phyloP scores from a whole-genome alignment of 2,888 invertebrate species.

The Archips xylosteana region DNA sequence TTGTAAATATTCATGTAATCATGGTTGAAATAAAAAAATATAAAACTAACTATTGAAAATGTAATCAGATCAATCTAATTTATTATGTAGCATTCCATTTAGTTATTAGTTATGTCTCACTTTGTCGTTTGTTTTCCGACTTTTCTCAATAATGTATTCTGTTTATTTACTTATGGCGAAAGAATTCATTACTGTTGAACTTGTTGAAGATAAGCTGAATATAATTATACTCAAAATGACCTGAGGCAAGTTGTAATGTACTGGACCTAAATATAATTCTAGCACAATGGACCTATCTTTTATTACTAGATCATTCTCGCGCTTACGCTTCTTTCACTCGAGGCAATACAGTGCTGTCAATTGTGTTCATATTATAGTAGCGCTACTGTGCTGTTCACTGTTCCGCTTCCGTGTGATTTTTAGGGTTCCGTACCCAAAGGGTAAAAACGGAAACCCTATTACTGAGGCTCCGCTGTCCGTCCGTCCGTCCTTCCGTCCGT shows the following conservation, averaged over 20 bases:
- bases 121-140: background rate
- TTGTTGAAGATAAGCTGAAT: background rate
- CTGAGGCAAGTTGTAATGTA: background rate
- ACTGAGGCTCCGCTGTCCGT: no score
- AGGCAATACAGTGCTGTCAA: no score
- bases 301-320: background rate
- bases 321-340: no score
- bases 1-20: constrained; percentile 98
- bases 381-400: no score
- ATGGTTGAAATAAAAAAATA: constrained; percentile 99
- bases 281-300: constrained; percentile 1
- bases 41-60: constrained; percentile 94
- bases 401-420: no score
- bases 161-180: background rate
- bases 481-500: no score
- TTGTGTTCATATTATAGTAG: no score
- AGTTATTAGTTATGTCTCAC: background rate
- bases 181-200: background rate
- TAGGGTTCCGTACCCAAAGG: no score
- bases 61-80: background rate
- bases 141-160: background rate
- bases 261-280: background rate
- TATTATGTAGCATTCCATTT: background rate
- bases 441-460: no score
- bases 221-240: background rate